Base-by-base conservation (phyloP, 1,140 invertebrate species). In the Trachelipus rathkii region DNA sequence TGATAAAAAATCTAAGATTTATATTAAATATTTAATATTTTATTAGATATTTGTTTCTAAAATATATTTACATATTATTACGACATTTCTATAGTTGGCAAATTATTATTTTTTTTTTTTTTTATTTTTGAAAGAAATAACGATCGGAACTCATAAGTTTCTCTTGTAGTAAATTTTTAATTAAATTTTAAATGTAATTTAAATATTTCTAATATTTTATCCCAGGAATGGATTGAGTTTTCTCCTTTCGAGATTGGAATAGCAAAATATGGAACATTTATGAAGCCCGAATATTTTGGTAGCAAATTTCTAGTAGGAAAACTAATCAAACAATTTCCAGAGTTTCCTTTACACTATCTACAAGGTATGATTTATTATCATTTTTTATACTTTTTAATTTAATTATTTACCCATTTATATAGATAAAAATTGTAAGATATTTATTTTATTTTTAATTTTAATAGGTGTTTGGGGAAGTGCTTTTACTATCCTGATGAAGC, bases 171-270 rank as follows among this genome's bases (percentile, higher is more conserved):
- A n/a, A n/a, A n/a, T n/a, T n/a, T n/a, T n/a, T n/a, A n/a, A n/a
- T 33, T 33, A 33, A 33, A 33, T 33, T 3, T 33, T 6, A 33
- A 33, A 3, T 33, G 6, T 33, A 3, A 33, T n/a, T 33, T 33
- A 1, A 33, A 33, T 33, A 33, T 33, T 33, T 33, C 6, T 33
- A 33, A 33, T 33, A 33, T 71, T 0, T 70, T 73, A 60, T 76
- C 82, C 60, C 75, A 82, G 87, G 87, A 88, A 82, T 88, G 87
- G 87, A 83, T 87, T 1, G 87, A 88, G 79, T 88, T 88, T 82
- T 84, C 85, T 9, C 87, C 87, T 0, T 87, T 84, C 80, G 87
- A 87, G 81, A 85, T 87, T 71, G 86, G 87, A 43, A 84, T 87
- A 74, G 84, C 86, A 19, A 88, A 88, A 76, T 88, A 88, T 82